Evolutionary conservation across 2,797 vertebrate species (phyloP).

Genomic region (Gobionotothen gibberifrons): DNA sequence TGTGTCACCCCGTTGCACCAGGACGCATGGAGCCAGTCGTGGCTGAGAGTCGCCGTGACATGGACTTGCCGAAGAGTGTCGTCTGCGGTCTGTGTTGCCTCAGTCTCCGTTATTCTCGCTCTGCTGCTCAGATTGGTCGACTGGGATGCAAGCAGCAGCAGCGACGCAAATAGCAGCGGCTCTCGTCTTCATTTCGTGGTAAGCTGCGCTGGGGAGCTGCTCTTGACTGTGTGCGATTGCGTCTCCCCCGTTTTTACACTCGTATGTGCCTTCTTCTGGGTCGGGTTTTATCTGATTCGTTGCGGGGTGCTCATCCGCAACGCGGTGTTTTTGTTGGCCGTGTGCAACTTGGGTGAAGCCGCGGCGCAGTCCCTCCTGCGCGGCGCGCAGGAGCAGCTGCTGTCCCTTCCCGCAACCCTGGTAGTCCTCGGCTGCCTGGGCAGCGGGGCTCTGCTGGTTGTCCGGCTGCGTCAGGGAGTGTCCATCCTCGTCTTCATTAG

Average conservation of each 20-base stretch:
- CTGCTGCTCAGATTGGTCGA: conserved; percentile 79
- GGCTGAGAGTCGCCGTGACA: conserved; percentile 73
- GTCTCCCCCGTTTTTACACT: conserved; percentile 78
- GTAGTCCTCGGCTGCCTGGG: conserved; percentile 89
- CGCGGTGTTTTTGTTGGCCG: conserved; percentile 80
- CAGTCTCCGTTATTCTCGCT: conserved; percentile 76
- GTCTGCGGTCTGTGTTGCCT: conserved; percentile 82
- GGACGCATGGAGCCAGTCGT: conserved; percentile 66
- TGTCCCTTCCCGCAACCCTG: conserved; percentile 84
- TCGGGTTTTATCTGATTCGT: conserved; percentile 85
- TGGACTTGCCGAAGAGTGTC: conserved; percentile 77
- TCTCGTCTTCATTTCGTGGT: conserved; percentile 64
- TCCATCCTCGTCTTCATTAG: conserved; percentile 87
- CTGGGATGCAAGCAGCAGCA: conserved; percentile 73
- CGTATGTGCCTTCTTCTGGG: conserved; percentile 85
- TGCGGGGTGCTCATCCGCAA: conserved; percentile 82
- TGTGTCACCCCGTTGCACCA: conserved; percentile 71
- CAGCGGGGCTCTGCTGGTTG: conserved; percentile 88
- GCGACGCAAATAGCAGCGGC: conserved; percentile 75
- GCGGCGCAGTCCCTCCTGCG: conserved; percentile 83
- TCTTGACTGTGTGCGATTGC: conserved; percentile 73
- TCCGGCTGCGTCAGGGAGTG: conserved; percentile 86
- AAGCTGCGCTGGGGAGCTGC: conserved; percentile 73
- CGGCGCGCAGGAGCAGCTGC: conserved; percentile 82
- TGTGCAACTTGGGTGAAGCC: conserved; percentile 88